Evolutionary conservation across 2,888 invertebrate species (phyloP).

Genomic region (Xylota segnis): DNA sequence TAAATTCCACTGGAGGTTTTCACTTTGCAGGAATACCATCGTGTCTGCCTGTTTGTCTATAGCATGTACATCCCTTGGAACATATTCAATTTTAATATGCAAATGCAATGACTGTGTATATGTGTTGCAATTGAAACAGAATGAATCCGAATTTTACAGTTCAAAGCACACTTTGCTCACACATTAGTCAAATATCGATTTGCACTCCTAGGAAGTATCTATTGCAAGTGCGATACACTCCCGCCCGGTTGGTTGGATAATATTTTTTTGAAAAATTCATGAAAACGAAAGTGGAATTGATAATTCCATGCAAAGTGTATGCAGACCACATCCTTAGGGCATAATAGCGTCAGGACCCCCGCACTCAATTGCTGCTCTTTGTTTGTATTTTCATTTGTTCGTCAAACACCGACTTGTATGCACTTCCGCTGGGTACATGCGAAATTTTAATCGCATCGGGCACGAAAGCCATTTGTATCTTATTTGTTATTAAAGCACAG

Average conservation of each 20-base stretch:
- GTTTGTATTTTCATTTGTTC: conserved; percentile 12
- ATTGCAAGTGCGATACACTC: background rate
- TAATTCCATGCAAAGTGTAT: background rate
- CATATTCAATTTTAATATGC: conserved; percentile 37
- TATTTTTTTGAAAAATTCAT: conserved; percentile 15
- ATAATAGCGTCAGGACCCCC: background rate
- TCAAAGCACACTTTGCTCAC: background rate
- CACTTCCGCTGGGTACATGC: conserved; percentile 7
- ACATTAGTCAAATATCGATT: conserved; percentile 17
- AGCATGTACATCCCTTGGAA: background rate
- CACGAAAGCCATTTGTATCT: conserved; percentile 31
- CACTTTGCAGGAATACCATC: background rate
- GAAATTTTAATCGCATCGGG: background rate
- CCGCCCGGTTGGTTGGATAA: background rate
- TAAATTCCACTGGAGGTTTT: conserved; percentile 10
- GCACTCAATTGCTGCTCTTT: background rate
- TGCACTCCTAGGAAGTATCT: background rate
- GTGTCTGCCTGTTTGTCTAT: background rate
- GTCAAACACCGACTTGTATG: conserved; percentile 14
- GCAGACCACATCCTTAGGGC: background rate
- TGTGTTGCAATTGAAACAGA: conserved; percentile 16
- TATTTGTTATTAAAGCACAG: conserved; percentile 16
- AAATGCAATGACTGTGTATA: background rate
- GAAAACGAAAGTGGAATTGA: conserved; percentile 2
- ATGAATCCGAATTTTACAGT: background rate